These are phyloP conservation scores for Cydia splendana DNA, from an alignment of 1,140 invertebrate species.

Conservation along the genomic window DNA sequence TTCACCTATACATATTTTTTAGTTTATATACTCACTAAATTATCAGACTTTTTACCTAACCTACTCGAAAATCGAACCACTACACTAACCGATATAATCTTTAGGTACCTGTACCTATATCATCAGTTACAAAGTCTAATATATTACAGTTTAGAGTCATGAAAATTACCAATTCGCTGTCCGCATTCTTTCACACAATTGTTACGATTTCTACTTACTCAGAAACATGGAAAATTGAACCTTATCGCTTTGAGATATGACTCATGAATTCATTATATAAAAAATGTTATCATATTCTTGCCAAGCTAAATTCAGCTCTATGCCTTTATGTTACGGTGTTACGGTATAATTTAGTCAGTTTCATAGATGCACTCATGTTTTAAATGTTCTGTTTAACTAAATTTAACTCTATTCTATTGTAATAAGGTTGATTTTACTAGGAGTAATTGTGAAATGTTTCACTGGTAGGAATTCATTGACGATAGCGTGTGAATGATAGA, in stretches of 20 bases:
- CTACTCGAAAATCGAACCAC: too few species aligned
- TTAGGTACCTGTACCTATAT: too few species aligned
- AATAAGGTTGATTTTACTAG: neutral
- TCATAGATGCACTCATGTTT: neutral
- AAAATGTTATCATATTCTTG: neutral
- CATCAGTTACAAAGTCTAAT: neutral
- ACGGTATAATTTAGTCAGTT: neutral
- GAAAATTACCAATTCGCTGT: neutral
- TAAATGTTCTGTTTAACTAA: neutral
- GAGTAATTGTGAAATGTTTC: neutral
- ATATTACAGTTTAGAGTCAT: neutral
- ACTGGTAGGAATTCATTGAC: conserved; percentile 5
- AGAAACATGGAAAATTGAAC: neutral
- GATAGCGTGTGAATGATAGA: neutral
- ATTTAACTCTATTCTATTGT: neutral
- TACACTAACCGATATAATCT: neutral
- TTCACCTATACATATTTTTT: too few species aligned
- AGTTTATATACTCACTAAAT: too few species aligned
- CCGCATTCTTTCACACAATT: conserved; percentile 21
- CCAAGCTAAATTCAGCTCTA: neutral
- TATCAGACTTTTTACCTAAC: too few species aligned
- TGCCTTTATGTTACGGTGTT: neutral
- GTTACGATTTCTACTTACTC: conserved; percentile 3
- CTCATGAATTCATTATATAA: neutral
- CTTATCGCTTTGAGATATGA: neutral